Percentiles rank a stretch among this genome's conserved stretches.
Conservation (phyloP, 2,113 vertebrate species). For the Monarcha castaneiventris region DNA sequence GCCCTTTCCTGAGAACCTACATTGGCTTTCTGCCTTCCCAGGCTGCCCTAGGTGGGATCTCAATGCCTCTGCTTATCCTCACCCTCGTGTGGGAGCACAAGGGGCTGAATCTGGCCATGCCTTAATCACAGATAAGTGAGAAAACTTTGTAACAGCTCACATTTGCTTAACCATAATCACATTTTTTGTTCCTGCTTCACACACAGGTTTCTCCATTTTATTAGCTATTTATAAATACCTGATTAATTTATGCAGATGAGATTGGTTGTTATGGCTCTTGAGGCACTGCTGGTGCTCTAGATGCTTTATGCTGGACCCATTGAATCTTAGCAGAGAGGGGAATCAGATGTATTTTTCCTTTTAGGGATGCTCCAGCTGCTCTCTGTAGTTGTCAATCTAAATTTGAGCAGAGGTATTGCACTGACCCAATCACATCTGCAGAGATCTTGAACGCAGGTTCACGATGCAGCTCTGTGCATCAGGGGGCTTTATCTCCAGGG, state of each 20-base stretch:
- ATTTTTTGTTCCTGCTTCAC: background rate
- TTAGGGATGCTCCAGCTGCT: background rate
- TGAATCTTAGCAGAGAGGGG: background rate
- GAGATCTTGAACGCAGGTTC: background rate
- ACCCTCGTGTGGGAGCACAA: fast-evolving
- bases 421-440: background rate
- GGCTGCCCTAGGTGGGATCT: background rate
- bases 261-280: background rate
- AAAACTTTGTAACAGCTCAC: background rate
- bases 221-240: background rate
- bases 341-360: background rate
- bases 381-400: background rate
- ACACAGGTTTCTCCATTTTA: background rate
- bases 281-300: background rate
- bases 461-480: background rate
- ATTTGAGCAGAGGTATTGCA: background rate
- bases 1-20: background rate
- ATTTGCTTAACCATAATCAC: background rate
- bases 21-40: background rate
- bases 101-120: background rate
- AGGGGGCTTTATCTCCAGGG: background rate
- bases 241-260: background rate
- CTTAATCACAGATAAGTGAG: background rate
- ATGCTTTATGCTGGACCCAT: background rate
- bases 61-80: background rate